Evolutionary conservation across 2,797 vertebrate genomes (phyloP).

Genomic region (Semotilus atromaculatus): DNA sequence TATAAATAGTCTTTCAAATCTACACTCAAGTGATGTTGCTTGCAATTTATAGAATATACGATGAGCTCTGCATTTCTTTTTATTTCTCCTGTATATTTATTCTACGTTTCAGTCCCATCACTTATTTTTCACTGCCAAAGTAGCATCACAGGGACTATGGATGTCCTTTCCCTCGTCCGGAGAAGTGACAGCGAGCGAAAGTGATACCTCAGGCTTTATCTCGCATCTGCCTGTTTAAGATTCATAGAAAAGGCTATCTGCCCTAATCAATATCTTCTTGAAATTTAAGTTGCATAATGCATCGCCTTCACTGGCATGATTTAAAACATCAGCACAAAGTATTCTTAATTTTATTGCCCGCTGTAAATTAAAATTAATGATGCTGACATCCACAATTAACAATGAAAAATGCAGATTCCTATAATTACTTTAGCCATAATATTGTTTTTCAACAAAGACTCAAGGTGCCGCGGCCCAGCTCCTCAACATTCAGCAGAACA

Average conservation of each 20-base stretch:
- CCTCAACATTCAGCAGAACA: conserved; percentile 98
- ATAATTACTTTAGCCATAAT: conserved; percentile 99
- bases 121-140: conserved; percentile 39
- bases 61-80: neutral
- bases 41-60: neutral
- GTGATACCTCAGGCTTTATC: conserved; percentile 84
- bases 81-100: conserved; percentile 19
- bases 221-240: conserved; percentile 83
- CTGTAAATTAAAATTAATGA: conserved; percentile 99
- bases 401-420: conserved; percentile 99
- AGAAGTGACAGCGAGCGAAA: conserved; percentile 79
- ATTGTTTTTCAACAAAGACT: conserved; percentile 95
- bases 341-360: conserved; percentile 99
- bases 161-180: conserved; percentile 38
- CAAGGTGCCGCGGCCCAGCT: conserved; percentile 94
- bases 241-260: conserved; percentile 85
- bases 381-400: conserved; percentile 99
- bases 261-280: conserved; percentile 86
- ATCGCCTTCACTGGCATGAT: conserved; percentile 89
- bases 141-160: conserved; percentile 25
- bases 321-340: conserved; percentile 99
- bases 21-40: neutral
- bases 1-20: conserved; percentile 3
- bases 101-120: conserved; percentile 11
- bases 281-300: conserved; percentile 87